phyloP scores from a whole-genome alignment of 1,140 invertebrate species.

The Neodiprion pinetum region DNA sequence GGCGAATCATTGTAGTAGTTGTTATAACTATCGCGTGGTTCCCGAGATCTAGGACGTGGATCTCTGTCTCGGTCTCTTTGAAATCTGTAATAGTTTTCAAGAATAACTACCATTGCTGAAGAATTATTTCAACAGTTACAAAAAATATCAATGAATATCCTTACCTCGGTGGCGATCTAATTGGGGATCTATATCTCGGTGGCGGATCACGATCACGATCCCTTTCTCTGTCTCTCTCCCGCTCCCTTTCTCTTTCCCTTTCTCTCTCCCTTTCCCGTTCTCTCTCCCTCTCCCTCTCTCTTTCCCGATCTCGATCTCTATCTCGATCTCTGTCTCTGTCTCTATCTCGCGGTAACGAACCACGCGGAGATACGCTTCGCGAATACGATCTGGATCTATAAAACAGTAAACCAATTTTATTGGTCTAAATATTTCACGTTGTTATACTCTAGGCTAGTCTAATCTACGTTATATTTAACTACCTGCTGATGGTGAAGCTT shows the following conservation, averaged over 20 bases:
- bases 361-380: constrained; percentile 56
- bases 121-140: neutral
- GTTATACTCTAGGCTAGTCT: neutral
- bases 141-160: constrained; percentile 22
- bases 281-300: constrained; percentile 34
- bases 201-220: constrained; percentile 32
- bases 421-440: neutral
- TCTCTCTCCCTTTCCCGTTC: constrained; percentile 32
- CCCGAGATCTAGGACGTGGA: constrained; percentile 45
- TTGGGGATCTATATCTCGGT: constrained; percentile 61
- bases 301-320: constrained; percentile 37
- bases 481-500: constrained; percentile 65
- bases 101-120: constrained; percentile 19
- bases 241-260: neutral
- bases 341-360: constrained; percentile 50
- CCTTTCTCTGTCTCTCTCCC: neutral
- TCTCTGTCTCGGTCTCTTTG: constrained; percentile 57
- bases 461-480: constrained; percentile 25
- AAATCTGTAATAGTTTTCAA: constrained; percentile 43
- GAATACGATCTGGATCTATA: constrained; percentile 58
- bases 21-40: constrained; percentile 48
- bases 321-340: constrained; percentile 50
- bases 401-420: constrained; percentile 24
- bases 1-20: constrained; percentile 54
- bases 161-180: constrained; percentile 63